These are phyloP conservation scores for Avahi laniger DNA, from an alignment of 2,797 vertebrate species.

Conservation along the genomic window DNA sequence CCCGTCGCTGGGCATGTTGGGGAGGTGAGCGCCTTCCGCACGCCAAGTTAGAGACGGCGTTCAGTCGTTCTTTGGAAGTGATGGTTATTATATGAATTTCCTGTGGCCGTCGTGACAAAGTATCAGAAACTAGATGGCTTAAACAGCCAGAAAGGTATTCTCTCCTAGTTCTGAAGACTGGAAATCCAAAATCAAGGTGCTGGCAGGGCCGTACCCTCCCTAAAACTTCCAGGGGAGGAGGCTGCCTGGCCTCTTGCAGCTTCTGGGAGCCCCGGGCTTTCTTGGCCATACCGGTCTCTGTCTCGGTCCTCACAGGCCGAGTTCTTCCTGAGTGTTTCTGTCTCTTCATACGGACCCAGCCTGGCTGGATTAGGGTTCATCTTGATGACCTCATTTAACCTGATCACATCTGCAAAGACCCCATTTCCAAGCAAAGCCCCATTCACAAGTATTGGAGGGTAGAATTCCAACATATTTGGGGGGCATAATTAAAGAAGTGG, in stretches of 20 bases:
- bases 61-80: not conserved
- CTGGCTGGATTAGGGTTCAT: not conserved
- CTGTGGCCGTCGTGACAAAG: not conserved
- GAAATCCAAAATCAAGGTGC: not conserved
- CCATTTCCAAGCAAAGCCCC: not conserved
- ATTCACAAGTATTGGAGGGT: fast-evolving
- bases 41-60: not conserved
- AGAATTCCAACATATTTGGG: fast-evolving
- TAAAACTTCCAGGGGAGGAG: fast-evolving
- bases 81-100: too few relatives aligned
- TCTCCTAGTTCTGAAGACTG: not conserved
- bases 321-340: fast-evolving
- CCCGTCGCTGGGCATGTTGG: fast-evolving
- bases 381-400: not conserved
- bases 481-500: too few relatives aligned
- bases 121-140: fast-evolving
- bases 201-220: fast-evolving
- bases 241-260: too few relatives aligned
- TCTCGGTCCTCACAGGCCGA: not conserved
- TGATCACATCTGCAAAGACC: not conserved
- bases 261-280: not conserved
- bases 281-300: fast-evolving
- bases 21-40: fast-evolving
- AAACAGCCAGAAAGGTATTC: not conserved
- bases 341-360: not conserved